Conservation (phyloP, 2,113 vertebrate genomes). For the Poeciliopsis prolifica region DNA sequence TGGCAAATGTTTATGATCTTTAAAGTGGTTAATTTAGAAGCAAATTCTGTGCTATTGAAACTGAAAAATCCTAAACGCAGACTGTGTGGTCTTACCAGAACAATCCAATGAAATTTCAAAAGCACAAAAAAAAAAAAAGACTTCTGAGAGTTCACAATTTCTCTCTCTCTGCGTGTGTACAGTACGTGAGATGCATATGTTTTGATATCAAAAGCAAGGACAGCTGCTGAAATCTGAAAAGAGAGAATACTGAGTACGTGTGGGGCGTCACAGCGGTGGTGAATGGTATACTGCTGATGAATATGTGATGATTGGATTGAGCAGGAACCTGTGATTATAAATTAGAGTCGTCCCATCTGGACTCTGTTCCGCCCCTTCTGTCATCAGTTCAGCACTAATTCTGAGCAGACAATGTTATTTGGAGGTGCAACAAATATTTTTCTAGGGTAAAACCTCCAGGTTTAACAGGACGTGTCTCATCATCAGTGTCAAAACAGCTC, state of each 20-base stretch:
- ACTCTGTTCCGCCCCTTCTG: not conserved
- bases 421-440: not conserved
- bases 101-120: not conserved
- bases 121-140: not conserved
- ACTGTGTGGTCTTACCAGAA: not conserved
- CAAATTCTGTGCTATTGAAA: not conserved
- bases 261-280: conserved; percentile 34
- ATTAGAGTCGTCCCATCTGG: conserved; percentile 37
- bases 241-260: conserved; percentile 45
- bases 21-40: not conserved
- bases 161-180: conserved; percentile 4
- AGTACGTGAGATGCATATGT: conserved; percentile 24
- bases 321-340: conserved; percentile 35
- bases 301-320: conserved; percentile 48
- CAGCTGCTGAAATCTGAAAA: conserved; percentile 39
- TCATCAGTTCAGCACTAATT: conserved; percentile 21
- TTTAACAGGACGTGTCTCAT: not conserved
- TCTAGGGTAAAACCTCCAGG: not conserved
- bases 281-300: conserved; percentile 33
- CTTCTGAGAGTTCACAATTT: conserved; percentile 14
- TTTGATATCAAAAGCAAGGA: conserved; percentile 30
- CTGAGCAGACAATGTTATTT: not conserved
- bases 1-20: conserved; percentile 6
- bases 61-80: not conserved
- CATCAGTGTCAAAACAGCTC: not conserved